Conservation (phyloP, 1,140 invertebrate genomes). For the Hyphantria cunea region DNA sequence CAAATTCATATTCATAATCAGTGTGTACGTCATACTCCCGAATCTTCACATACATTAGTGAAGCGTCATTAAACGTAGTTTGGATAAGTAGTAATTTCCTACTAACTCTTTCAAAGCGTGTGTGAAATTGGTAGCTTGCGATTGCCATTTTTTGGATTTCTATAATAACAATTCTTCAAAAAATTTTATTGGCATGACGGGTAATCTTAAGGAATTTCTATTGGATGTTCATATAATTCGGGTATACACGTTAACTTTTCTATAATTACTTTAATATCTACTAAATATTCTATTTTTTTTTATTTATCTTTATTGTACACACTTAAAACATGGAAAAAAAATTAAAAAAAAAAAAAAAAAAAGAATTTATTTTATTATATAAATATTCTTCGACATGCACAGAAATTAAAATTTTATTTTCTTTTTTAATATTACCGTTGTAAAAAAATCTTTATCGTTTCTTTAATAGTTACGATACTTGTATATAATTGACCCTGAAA, state of each 20-base stretch:
- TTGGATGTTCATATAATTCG: neutral
- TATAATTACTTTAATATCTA: too few species aligned
- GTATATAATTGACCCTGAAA: too few species aligned
- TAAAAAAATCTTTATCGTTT: too few species aligned
- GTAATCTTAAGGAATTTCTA: neutral
- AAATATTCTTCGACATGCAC: neutral
- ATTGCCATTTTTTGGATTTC: slow-evolving; percentile 11
- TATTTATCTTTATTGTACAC: too few species aligned
- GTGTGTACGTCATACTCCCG: slow-evolving; percentile 1
- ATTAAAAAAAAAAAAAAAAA: too few species aligned
- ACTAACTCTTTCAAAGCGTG: slow-evolving; percentile 11
- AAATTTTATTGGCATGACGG: slow-evolving; percentile 5
- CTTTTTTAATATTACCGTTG: neutral
- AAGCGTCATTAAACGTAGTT: slow-evolving; percentile 3
- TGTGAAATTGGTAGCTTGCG: slow-evolving; percentile 9
- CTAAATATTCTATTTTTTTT: too few species aligned
- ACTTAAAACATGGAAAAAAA: too few species aligned
- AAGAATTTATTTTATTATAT: too few species aligned
- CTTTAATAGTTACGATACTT: too few species aligned
- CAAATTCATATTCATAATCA: neutral
- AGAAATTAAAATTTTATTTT: neutral
- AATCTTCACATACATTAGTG: neutral
- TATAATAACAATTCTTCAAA: neutral
- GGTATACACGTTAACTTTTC: neutral
- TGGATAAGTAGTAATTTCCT: slow-evolving; percentile 25